phyloP scores from a whole-genome alignment of 2,888 invertebrate species.

The Drosophila greeni region DNA sequence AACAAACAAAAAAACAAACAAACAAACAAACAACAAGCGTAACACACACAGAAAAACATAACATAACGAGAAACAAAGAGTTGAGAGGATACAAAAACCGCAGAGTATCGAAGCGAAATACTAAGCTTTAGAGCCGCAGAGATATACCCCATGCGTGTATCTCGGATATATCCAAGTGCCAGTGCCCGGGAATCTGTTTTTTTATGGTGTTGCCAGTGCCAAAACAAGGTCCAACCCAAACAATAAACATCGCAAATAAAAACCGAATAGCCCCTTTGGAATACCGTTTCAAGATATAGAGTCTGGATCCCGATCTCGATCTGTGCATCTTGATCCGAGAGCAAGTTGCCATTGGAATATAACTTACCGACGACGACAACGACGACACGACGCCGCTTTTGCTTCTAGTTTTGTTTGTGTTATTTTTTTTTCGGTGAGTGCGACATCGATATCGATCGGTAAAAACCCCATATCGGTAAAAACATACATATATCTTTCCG shows the following conservation, averaged over 20 bases:
- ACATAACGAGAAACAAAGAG: constrained; percentile 18
- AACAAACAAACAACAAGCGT: constrained; percentile 15
- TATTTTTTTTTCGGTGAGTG: constrained; percentile 65
- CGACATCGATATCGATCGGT: constrained; percentile 24
- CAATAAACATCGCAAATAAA: constrained; percentile 33
- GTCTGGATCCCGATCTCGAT: constrained; percentile 9
- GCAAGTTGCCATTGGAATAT: constrained; percentile 33
- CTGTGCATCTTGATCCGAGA: constrained; percentile 17
- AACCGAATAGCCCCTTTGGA: constrained; percentile 22
- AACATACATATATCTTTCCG: constrained; percentile 18
- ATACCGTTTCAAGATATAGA: constrained; percentile 23
- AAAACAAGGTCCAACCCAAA: constrained; percentile 17
- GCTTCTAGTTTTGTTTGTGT: constrained; percentile 47
- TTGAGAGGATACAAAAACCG: constrained; percentile 8
- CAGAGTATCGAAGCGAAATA: constrained; percentile 5
- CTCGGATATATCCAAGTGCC: constrained; percentile 37
- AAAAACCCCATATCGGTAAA: constrained; percentile 1
- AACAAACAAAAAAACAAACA: constrained; percentile 34
- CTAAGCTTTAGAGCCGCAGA: constrained; percentile 6
- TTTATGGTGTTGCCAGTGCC: constrained; percentile 46
- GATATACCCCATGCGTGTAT: constrained; percentile 10
- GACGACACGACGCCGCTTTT: constrained; percentile 21
- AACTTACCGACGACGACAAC: constrained; percentile 4
- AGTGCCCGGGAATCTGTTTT: constrained; percentile 39
- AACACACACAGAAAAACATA: constrained; percentile 14